Base-by-base conservation (phyloP, 1,140 invertebrate genomes). In the Notospermus geniculatus region DNA sequence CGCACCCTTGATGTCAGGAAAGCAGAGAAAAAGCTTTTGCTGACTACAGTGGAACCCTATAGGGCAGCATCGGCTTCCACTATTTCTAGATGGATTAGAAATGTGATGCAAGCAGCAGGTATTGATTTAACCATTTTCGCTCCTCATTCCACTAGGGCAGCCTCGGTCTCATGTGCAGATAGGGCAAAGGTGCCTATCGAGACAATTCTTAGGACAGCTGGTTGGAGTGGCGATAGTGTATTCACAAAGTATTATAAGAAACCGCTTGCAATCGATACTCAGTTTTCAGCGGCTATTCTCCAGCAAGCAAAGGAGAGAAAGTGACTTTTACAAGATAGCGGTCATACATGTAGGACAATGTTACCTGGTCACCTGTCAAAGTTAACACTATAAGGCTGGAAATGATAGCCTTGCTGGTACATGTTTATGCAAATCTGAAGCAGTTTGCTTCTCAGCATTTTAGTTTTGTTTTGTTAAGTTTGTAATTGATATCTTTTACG, bases 191-290 rank as follows among this genome's bases (percentile, higher is more conserved):
- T 65, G 17, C 45, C 56, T 29, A 17, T 60, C 22, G 5, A 52
- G n/a, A 36, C 29, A 15, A 60, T 60, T 22, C 22, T 65, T 13
- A 27, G 54, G 9, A 45, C 54, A 4, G 63, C 63, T 0, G 59
- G 59, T 22, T 61, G 64, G 59, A 23, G 1, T 19, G 55, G 41
- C 29, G 32, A 15, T 0, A 50, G 15, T 17, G 46, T 41, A 17
- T 65, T 65, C 55, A 55, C 11, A 2, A 43, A 55, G 22, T 64
- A 30, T 29, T 63, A 63, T 57, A n/a, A 58, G 9, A 58, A 53
- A 23, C 9, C 4, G 5, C 41, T 61, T 23, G 52, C n/a, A n/a
- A n/a, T n/a, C n/a, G n/a, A n/a, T n/a, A n/a, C n/a, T n/a, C n/a
- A n/a, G n/a, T n/a, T n/a, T n/a, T n/a, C n/a, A n/a, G n/a, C n/a